Base-by-base conservation (phyloP, 2,797 vertebrate genomes). In the Pelobates cultripes region DNA sequence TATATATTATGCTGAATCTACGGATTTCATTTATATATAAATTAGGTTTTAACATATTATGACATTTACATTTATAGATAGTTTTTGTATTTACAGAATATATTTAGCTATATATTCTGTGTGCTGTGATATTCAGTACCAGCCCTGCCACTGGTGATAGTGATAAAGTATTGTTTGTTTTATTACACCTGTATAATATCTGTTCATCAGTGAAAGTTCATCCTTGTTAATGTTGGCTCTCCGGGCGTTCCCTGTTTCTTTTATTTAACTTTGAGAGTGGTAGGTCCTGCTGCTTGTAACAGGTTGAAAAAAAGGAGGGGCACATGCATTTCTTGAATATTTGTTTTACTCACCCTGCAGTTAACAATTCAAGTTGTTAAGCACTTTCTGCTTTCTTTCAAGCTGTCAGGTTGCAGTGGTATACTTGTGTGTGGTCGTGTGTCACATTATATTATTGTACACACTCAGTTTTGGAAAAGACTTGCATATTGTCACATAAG, bases 191-290 rank as follows among this genome's bases (percentile, higher is more conserved):
- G 55, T 57, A 12, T 57, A 63, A 43, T 28, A 5, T 61, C 15
- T 63, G 41, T 43, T 60, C 6, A 41, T 8, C n/a, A 43, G 13
- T 73, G 61, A 80, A 73, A 68, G 70, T 73, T 68, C 73, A 67
- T 61, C 43, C 28, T 28, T 53, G 15, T 51, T 41, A 61, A 10
- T 88, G 76, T 93, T 92, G 92, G 89, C 83, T 87, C 84, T 89
- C 85, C 43, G 90, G 93, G 93, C 1, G 90, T 89, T 82, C 0
- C 75, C 68, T 77, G 3, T 40, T 12, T 72, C 43, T 0, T 14
- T 69, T 43, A 2, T 17, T 67, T 43, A 4, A 3, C 57, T 68
- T 73, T 70, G 75, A 12, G 1, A 1, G 74, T 85, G 73, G 79
- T 43, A 40, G 80, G 43, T 57, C 45, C 0, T n/a, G 44, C 68